Percentiles rank a stretch among this genome's conserved stretches.
Evolutionary conservation across 2,888 invertebrate species (phyloP).

Genomic region (Trichopoda pennipes): DNA sequence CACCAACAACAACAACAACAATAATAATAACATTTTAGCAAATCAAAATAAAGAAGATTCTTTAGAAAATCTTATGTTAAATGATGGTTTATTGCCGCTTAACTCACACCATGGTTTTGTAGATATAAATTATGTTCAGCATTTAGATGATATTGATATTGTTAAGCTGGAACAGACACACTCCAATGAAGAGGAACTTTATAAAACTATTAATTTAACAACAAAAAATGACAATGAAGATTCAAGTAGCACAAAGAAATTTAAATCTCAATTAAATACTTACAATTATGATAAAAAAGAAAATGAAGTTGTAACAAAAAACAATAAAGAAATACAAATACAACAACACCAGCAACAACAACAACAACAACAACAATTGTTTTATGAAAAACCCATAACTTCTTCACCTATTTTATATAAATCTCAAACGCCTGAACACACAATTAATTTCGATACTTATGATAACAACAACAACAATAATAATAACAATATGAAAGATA

Average conservation of each 20-base stretch:
- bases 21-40: not conserved
- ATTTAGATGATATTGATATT: slow-evolving; percentile 77
- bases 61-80: slow-evolving; percentile 77
- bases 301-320: slow-evolving; percentile 48
- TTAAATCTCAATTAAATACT: slow-evolving; percentile 48
- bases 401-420: slow-evolving; percentile 27
- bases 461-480: not conserved
- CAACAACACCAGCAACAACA: not conserved
- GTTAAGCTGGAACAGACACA: slow-evolving; percentile 76
- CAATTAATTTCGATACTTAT: slow-evolving; percentile 21
- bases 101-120: slow-evolving; percentile 67
- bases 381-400: slow-evolving; percentile 48
- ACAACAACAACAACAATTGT: not conserved
- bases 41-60: slow-evolving; percentile 65
- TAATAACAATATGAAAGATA: slow-evolving; percentile 69
- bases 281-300: slow-evolving; percentile 47
- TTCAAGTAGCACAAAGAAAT: slow-evolving; percentile 44
- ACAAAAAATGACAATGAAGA: slow-evolving; percentile 33
- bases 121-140: slow-evolving; percentile 62
- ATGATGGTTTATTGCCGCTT: slow-evolving; percentile 74
- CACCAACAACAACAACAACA: not conserved
- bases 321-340: slow-evolving; percentile 7
- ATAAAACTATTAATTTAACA: slow-evolving; percentile 73
- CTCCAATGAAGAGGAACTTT: slow-evolving; percentile 75
- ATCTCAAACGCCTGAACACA: slow-evolving; percentile 7